Evolutionary conservation across 2,888 invertebrate genomes (phyloP).

Genomic region (Cosmia pyralina): DNA sequence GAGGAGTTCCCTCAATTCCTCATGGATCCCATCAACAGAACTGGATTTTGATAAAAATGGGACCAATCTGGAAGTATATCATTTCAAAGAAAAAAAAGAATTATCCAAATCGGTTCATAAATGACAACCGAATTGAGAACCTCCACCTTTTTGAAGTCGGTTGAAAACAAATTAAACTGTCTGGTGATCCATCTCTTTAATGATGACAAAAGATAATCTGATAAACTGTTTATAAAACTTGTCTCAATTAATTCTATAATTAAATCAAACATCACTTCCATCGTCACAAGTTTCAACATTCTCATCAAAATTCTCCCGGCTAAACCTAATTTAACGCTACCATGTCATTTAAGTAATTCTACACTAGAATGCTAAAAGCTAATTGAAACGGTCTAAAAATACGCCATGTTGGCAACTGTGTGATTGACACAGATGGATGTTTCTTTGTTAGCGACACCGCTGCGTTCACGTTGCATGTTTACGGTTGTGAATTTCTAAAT

Average conservation of each 20-base stretch:
- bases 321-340: slow-evolving; percentile 58
- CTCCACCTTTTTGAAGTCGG: too few relatives aligned
- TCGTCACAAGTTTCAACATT: neutral
- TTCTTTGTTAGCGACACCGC: slow-evolving; percentile 74
- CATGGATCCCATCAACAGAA: too few relatives aligned
- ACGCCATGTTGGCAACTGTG: slow-evolving; percentile 70
- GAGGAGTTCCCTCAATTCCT: too few relatives aligned
- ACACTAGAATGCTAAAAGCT: slow-evolving; percentile 79
- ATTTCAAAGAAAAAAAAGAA: too few relatives aligned
- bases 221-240: neutral
- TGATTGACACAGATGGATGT: slow-evolving; percentile 72
- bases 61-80: too few relatives aligned
- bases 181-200: neutral
- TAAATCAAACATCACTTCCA: neutral
- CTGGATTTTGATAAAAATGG: too few relatives aligned
- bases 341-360: slow-evolving; percentile 67
- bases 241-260: neutral
- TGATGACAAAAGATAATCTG: neutral
- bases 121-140: too few relatives aligned
- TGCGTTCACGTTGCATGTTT: slow-evolving; percentile 46
- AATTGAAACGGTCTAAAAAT: slow-evolving; percentile 81
- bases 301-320: slow-evolving; percentile 28
- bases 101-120: too few relatives aligned
- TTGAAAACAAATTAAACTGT: neutral
- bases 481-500: slow-evolving; percentile 61